A percentile compares a stretch with the other conserved stretches of the same genome.
phyloP scores from a whole-genome alignment of 2,797 vertebrate genomes.

The Sphaeramia orbicularis region DNA sequence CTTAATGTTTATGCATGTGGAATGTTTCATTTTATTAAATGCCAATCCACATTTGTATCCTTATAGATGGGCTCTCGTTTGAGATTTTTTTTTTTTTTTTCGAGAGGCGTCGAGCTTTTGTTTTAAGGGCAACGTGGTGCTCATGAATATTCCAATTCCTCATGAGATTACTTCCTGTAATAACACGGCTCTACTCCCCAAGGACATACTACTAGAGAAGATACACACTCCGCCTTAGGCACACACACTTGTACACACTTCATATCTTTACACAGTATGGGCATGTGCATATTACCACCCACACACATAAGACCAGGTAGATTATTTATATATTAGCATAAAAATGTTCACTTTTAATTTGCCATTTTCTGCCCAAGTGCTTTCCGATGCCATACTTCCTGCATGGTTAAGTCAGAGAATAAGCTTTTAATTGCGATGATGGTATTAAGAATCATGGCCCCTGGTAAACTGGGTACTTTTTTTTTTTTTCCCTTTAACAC shows the following conservation, averaged over 20 bases:
- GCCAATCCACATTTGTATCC: conserved; percentile 48
- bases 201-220: conserved; percentile 67
- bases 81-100: conserved; percentile 57
- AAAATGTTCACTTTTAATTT: conserved; percentile 80
- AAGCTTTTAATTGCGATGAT: conserved; percentile 73
- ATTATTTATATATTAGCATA: conserved; percentile 79
- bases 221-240: conserved; percentile 53
- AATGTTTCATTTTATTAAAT: conserved; percentile 70
- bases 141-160: conserved; percentile 84
- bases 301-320: conserved; percentile 57
- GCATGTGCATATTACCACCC: conserved; percentile 15
- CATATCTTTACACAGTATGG: conserved; percentile 15
- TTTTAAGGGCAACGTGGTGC: conserved; percentile 75
- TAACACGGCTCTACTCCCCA: conserved; percentile 74
- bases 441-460: conserved; percentile 58
- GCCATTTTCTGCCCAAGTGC: conserved; percentile 82
- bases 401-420: conserved; percentile 73
- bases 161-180: conserved; percentile 81
- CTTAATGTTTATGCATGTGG: conserved; percentile 72
- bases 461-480: conserved; percentile 33
- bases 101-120: conserved; percentile 67
- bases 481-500: conserved; percentile 21
- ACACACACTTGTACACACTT: conserved; percentile 26
- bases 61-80: conserved; percentile 40
- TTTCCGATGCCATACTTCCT: conserved; percentile 55